Evolutionary conservation across 1,140 invertebrate species (phyloP).

Genomic region (Drosophila bifasciata): DNA sequence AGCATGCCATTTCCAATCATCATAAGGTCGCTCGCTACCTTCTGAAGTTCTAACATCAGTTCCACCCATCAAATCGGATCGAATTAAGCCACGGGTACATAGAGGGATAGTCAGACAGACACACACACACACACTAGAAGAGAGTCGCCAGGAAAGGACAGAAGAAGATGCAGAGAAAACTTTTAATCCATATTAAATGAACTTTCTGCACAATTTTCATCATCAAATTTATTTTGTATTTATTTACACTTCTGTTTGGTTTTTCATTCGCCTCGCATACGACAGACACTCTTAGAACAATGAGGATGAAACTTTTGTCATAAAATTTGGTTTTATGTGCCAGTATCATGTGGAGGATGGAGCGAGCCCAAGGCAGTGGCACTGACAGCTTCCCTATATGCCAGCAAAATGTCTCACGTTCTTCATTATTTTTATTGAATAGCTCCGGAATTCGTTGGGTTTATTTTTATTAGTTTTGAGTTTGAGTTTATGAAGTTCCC

Average conservation of each 20-base stretch:
- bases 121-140: conserved; percentile 12
- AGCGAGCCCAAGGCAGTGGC: not conserved
- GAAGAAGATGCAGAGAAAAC: conserved; percentile 41
- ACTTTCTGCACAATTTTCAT: conserved; percentile 70
- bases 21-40: conserved; percentile 43
- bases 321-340: conserved; percentile 74
- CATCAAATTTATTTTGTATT: conserved; percentile 75
- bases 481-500: conserved; percentile 19
- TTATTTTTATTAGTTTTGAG: conserved; percentile 57
- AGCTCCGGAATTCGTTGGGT: conserved; percentile 53
- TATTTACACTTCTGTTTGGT: conserved; percentile 70
- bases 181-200: conserved; percentile 76
- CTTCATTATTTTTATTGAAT: conserved; percentile 71
- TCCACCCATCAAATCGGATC: conserved; percentile 59
- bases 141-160: conserved; percentile 18
- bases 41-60: conserved; percentile 31
- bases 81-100: conserved; percentile 46
- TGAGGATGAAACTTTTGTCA: conserved; percentile 66
- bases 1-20: conserved; percentile 60
- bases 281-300: conserved; percentile 47
- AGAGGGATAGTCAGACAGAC: conserved; percentile 7
- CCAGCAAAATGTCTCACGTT: conserved; percentile 67
- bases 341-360: conserved; percentile 20
- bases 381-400: conserved; percentile 16
- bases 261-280: conserved; percentile 37